Conservation (phyloP, 2,888 invertebrate genomes). For the Tridacna gigas region DNA sequence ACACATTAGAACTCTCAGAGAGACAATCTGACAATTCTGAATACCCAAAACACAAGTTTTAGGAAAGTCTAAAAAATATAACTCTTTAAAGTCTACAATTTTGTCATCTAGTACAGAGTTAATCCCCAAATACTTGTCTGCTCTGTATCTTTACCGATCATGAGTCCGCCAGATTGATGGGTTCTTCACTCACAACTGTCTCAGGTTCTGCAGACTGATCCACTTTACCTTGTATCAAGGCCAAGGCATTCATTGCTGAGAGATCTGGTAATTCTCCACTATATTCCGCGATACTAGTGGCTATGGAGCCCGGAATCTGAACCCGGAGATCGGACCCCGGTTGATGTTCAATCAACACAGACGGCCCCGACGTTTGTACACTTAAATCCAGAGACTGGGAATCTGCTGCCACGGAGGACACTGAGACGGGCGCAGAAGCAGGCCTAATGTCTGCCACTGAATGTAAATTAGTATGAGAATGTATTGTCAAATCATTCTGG, state of each 20-base stretch:
- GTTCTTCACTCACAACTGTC: slow-evolving; percentile 53
- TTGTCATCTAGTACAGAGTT: background rate
- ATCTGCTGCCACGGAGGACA: slow-evolving; percentile 26
- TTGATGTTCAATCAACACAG: slow-evolving; percentile 51
- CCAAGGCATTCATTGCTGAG: slow-evolving; percentile 62
- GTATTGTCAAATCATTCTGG: slow-evolving; percentile 42
- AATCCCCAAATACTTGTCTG: background rate
- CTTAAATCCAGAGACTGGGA: slow-evolving; percentile 58
- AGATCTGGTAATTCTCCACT: slow-evolving; percentile 64
- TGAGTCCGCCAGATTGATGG: slow-evolving; percentile 63
- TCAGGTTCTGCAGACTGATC: slow-evolving; percentile 51
- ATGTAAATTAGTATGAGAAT: background rate
- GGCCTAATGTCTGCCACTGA: slow-evolving; percentile 8
- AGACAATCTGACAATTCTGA: background rate
- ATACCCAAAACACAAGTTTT: background rate
- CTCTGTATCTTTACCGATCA: slow-evolving; percentile 17
- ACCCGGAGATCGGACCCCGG: slow-evolving; percentile 56
- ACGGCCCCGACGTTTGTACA: slow-evolving; percentile 52
- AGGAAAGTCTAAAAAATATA: no score
- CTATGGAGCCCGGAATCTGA: slow-evolving; percentile 57
- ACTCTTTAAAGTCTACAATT: no score
- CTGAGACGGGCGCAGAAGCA: slow-evolving; percentile 28
- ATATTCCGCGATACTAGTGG: slow-evolving; percentile 58
- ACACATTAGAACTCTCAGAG: background rate
- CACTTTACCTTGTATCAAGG: slow-evolving; percentile 61